These are phyloP conservation scores for Palaemon carinicauda DNA, from an alignment of 1,140 invertebrate genomes.

Conservation along the genomic window DNA sequence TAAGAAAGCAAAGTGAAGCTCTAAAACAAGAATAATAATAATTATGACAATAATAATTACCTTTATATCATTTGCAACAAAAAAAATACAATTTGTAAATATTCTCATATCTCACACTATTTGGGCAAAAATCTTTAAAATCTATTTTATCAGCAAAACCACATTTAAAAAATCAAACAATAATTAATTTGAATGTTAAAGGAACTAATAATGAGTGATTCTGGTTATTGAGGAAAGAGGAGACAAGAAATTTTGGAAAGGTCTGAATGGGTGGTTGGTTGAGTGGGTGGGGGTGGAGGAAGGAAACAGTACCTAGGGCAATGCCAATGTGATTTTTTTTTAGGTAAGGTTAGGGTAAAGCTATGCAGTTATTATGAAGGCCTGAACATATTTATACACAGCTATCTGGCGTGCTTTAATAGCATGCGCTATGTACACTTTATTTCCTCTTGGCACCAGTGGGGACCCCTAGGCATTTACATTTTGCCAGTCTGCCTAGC, in stretches of 20 bases:
- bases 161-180: slow-evolving; percentile 53
- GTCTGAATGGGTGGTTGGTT: not conserved
- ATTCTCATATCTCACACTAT: slow-evolving; percentile 40
- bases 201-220: slow-evolving; percentile 48
- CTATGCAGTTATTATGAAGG: slow-evolving; percentile 57
- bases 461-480: not conserved
- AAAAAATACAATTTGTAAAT: slow-evolving; percentile 57
- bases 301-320: slow-evolving; percentile 50
- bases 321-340: slow-evolving; percentile 57
- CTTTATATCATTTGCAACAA: slow-evolving; percentile 54
- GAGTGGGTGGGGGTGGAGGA: not conserved
- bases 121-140: slow-evolving; percentile 53
- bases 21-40: slow-evolving; percentile 35
- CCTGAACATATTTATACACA: slow-evolving; percentile 57
- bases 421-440: slow-evolving; percentile 48
- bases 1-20: slow-evolving; percentile 54
- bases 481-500: not conserved
- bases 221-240: slow-evolving; percentile 38
- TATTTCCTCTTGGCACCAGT: slow-evolving; percentile 46
- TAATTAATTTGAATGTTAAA: slow-evolving; percentile 36
- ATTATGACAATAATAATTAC: slow-evolving; percentile 49
- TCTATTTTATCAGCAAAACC: slow-evolving; percentile 41
- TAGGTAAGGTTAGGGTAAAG: slow-evolving; percentile 54
- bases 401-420: slow-evolving; percentile 24
- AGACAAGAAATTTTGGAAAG: no score